These are phyloP conservation scores for Andrena cerasifolii DNA, from an alignment of 1,140 invertebrate species.

Conservation along the genomic window DNA sequence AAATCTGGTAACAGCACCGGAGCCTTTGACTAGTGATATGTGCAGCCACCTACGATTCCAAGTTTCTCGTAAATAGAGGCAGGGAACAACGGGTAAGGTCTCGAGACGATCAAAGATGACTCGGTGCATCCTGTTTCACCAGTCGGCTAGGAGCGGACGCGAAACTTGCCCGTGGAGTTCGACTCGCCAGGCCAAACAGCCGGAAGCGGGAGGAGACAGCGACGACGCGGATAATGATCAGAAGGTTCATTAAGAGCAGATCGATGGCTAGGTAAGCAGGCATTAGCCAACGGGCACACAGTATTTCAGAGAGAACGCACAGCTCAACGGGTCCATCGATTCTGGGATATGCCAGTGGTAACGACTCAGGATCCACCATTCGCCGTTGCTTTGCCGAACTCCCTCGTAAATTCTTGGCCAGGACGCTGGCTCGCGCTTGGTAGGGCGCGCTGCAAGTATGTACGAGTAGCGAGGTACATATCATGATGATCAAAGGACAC, in stretches of 20 bases:
- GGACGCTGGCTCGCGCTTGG: not conserved
- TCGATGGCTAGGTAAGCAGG: constrained; percentile 47
- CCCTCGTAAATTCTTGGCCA: constrained; percentile 35
- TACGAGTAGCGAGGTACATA: not conserved
- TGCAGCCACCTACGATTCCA: too few relatives aligned
- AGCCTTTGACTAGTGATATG: too few relatives aligned
- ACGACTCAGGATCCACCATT: constrained; percentile 32
- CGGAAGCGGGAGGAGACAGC: constrained; percentile 40
- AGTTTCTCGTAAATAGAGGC: too few relatives aligned
- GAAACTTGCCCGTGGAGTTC: not conserved
- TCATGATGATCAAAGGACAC: constrained; percentile 31
- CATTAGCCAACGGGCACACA: constrained; percentile 29
- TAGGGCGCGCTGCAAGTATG: not conserved
- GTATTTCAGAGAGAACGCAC: constrained; percentile 34
- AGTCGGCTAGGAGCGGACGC: not conserved
- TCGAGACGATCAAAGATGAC: not conserved
- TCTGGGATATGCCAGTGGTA: constrained; percentile 42
- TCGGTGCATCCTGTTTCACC: not conserved
- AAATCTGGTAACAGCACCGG: too few relatives aligned
- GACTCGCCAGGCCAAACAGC: not conserved
- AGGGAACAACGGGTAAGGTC: too few relatives aligned
- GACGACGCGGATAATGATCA: constrained; percentile 47
- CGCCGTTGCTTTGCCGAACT: constrained; percentile 3
- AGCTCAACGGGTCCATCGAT: constrained; percentile 36
- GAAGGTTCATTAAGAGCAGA: constrained; percentile 53